A percentile compares a stretch with the other conserved stretches of the same genome.
Evolutionary conservation across 2,797 vertebrate genomes (phyloP).

Genomic region (Amniataba percoides): DNA sequence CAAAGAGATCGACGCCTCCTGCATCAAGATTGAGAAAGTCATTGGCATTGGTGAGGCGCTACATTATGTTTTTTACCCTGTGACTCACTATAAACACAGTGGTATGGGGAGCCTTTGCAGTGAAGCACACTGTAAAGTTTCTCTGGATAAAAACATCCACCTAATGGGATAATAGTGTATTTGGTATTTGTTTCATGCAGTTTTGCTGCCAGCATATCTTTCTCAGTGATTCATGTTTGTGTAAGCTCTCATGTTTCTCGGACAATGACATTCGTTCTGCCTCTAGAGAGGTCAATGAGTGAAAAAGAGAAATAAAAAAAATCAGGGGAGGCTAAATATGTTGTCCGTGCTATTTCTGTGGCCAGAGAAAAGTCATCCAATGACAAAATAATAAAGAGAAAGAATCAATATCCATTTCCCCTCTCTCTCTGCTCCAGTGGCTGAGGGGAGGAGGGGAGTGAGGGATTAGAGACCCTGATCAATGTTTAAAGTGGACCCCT

Average conservation of each 20-base stretch:
- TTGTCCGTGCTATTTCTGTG: slow-evolving; percentile 63
- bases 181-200: slow-evolving; percentile 36
- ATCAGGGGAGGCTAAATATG: slow-evolving; percentile 54
- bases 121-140: neutral
- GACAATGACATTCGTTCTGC: slow-evolving; percentile 37
- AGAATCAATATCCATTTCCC: slow-evolving; percentile 83
- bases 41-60: slow-evolving; percentile 94
- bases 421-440: slow-evolving; percentile 70
- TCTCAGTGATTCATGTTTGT: slow-evolving; percentile 12
- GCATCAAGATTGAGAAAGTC: slow-evolving; percentile 99
- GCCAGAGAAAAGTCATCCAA: slow-evolving; percentile 77
- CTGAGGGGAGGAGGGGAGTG: slow-evolving; percentile 47
- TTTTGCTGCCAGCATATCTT: neutral
- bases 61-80: neutral
- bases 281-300: slow-evolving; percentile 35
- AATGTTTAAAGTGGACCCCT: slow-evolving; percentile 72
- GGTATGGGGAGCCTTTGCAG: neutral
- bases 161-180: slow-evolving; percentile 28
- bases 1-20: slow-evolving; percentile 98
- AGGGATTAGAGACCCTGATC: slow-evolving; percentile 75
- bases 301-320: slow-evolving; percentile 7
- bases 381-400: slow-evolving; percentile 84
- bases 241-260: neutral
- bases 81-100: neutral
- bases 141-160: slow-evolving; percentile 37